Evolutionary conservation across 2,888 invertebrate species (phyloP), one percentile per base, ranked within the genome.

Genomic region (Melangyna quadrimaculata): DNA sequence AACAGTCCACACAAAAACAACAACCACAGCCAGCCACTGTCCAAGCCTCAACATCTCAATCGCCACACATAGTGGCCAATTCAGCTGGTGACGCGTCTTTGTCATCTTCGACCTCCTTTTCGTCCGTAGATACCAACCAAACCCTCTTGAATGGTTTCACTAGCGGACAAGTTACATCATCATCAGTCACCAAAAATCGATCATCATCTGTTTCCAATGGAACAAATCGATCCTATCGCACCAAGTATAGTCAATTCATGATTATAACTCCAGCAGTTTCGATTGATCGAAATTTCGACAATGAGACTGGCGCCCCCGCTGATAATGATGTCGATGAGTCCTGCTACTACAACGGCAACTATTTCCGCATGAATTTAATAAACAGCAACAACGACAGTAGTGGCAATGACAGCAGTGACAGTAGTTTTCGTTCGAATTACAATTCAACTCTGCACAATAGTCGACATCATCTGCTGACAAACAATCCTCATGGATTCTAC

Each of bases 241-340:
- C 90, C 63, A 91, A 91, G 88, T 91, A 90, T 67, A 90, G 90
- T 88, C 91, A 92, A 89, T 92, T 91, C 87, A 90, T 92, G 90
- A 91, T 92, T 80, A 91, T 92, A 71, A 92, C 91, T 65, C 92
- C 92, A 75, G 92, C 91, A 80, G 92, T 92, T 37, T 91, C 91
- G 12, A 92, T 92, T 61, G 92, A 92, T 89, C 90, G 91, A 65
- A 90, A 91, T 87, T 90, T 90, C 80, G 91, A 91, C 40, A 88
- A 90, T 48, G 90, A 90, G 65, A 88, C 88, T 51, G 88, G 89
- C 55, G 87, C 88, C 3, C 87, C 87, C 40, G 89, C 89, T 24
- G 89, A 90, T 78, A 90, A 90, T 78, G 84, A 88, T 73, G 63
- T 69, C 12, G 88, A 89, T 61, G 88, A 88, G 70, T 88, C 88